These are phyloP conservation scores for Melanophora roralis DNA, from an alignment of 2,888 invertebrate species.

Conservation along the genomic window DNA sequence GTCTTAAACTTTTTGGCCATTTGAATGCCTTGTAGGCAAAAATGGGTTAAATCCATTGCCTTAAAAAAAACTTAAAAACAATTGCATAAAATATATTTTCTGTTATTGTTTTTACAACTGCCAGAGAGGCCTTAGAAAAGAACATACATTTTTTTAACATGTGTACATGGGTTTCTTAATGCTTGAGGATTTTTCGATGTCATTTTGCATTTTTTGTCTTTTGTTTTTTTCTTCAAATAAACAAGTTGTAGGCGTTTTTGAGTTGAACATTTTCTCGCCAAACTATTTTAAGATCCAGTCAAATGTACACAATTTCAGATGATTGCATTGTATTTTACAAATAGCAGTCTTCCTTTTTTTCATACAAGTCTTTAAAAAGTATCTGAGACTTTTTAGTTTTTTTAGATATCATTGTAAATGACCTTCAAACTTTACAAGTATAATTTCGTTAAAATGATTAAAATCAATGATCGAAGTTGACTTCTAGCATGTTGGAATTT, in stretches of 20 bases:
- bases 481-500: not conserved
- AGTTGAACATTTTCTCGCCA: not conserved
- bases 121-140: conserved; percentile 23
- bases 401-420: conserved; percentile 21
- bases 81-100: conserved; percentile 44
- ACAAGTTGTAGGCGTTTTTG: conserved; percentile 29
- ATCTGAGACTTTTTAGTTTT: not conserved
- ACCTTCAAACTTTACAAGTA: conserved; percentile 45
- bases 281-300: not conserved
- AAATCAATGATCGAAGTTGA: not conserved
- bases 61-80: conserved; percentile 10
- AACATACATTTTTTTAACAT: conserved; percentile 24
- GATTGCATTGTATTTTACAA: not conserved
- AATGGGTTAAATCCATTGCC: conserved; percentile 3
- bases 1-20: no score
- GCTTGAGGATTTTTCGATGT: conserved; percentile 3
- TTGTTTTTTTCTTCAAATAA: not conserved
- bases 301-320: not conserved
- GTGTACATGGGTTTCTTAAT: not conserved
- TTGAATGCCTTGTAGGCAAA: no score
- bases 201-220: conserved; percentile 4
- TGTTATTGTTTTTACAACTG: conserved; percentile 49
- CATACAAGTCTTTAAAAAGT: not conserved
- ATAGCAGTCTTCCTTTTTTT: not conserved
- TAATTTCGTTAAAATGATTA: not conserved